Evolutionary conservation across 2,113 vertebrate genomes (phyloP).

Genomic region (Strigops habroptila): DNA sequence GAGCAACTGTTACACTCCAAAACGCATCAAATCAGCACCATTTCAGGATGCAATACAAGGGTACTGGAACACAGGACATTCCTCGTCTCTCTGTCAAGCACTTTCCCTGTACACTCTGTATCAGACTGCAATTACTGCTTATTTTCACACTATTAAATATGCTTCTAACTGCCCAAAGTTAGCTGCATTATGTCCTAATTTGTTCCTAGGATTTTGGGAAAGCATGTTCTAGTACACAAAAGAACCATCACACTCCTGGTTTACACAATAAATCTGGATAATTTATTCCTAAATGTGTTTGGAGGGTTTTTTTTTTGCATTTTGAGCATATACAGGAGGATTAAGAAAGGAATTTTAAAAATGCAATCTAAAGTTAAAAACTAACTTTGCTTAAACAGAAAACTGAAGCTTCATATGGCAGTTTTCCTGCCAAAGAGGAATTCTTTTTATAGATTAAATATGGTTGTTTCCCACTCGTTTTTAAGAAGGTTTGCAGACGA

Average conservation of each 20-base stretch:
- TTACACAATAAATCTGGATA: not conserved
- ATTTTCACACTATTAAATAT: not conserved
- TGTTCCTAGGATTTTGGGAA: not conserved
- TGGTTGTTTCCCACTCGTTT: not conserved
- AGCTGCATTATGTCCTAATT: not conserved
- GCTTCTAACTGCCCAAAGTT: not conserved
- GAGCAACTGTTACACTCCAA: not conserved
- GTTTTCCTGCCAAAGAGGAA: not conserved
- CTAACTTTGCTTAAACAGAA: not conserved
- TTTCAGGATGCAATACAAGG: not conserved
- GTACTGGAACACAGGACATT: not conserved
- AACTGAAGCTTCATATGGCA: not conserved
- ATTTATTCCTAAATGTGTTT: not conserved
- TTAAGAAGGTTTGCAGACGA: constrained; percentile 3
- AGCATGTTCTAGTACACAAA: not conserved
- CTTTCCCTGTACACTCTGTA: not conserved
- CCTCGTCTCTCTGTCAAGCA: not conserved
- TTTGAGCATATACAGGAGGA: not conserved
- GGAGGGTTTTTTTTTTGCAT: not conserved
- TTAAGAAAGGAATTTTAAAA: not conserved
- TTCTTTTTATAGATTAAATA: not conserved
- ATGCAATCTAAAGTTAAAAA: not conserved
- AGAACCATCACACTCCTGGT: not conserved
- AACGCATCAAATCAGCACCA: not conserved
- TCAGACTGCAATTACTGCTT: not conserved